Evolutionary conservation across 2,888 invertebrate genomes (phyloP).

Genomic region (Subacronicta megacephala): DNA sequence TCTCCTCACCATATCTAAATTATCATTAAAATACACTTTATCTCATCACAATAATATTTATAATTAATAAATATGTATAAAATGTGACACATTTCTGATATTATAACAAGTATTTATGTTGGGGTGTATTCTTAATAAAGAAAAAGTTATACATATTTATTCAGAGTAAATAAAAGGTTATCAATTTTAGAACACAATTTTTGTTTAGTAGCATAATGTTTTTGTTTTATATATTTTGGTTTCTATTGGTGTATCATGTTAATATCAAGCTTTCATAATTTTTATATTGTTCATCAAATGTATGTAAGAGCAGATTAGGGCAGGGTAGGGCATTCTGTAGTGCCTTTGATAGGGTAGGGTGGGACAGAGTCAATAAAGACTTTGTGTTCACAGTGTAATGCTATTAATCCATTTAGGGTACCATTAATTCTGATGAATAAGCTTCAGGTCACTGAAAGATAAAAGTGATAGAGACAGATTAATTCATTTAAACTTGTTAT

Average conservation of each 20-base stretch:
- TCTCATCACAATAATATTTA: neutral
- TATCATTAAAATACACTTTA: constrained; percentile 2
- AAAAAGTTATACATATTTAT: no score
- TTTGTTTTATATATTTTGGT: constrained; percentile 6
- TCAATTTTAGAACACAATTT: neutral
- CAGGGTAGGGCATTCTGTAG: neutral
- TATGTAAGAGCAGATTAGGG: constrained; percentile 44
- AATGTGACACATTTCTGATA: neutral
- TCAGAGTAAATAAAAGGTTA: no score
- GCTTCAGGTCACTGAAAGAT: constrained; percentile 10
- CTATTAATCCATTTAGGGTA: constrained; percentile 1
- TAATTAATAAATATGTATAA: neutral
- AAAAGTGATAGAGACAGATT: neutral
- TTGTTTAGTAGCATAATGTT: constrained; percentile 19
- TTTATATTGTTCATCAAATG: constrained; percentile 6
- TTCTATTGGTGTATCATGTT: constrained; percentile 15
- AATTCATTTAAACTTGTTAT: neutral
- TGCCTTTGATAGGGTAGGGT: neutral
- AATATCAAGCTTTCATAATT: constrained; percentile 27
- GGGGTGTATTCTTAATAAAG: neutral
- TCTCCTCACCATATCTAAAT: constrained; percentile 17
- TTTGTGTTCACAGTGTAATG: neutral
- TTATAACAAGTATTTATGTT: constrained; percentile 25
- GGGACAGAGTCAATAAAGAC: neutral
- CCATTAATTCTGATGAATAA: neutral